A percentile compares a stretch with the other conserved stretches of the same genome.
Evolutionary conservation across 2,888 invertebrate species (phyloP).

Genomic region (Dryobota labecula): DNA sequence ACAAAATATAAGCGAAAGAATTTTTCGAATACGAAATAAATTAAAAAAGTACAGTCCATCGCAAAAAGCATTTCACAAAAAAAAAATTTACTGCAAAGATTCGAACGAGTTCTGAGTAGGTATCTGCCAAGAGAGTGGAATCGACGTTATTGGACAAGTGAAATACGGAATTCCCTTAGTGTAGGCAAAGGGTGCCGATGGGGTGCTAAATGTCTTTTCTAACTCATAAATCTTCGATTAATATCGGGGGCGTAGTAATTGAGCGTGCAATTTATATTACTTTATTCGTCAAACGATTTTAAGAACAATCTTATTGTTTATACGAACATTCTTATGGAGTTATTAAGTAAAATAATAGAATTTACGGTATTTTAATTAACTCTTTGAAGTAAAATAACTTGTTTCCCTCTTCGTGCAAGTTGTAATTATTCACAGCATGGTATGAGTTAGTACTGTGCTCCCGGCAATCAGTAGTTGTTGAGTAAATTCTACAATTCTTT

Average conservation of each 20-base stretch:
- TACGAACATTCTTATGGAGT: conserved; percentile 3
- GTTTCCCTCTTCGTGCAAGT: conserved; percentile 39
- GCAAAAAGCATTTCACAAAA: conserved; percentile 9
- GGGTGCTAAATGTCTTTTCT: conserved; percentile 76
- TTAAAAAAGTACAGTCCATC: conserved; percentile 30
- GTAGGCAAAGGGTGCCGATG: conserved; percentile 73
- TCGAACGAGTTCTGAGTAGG: conserved; percentile 27
- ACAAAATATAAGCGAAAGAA: conserved; percentile 14
- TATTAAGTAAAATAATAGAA: conserved; percentile 7
- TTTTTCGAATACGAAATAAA: conserved; percentile 17
- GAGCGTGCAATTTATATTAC: conserved; percentile 69
- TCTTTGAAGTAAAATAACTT: conserved; percentile 31
- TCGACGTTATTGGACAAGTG: conserved; percentile 64
- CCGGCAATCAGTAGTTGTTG: conserved; percentile 45
- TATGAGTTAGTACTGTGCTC: conserved; percentile 42
- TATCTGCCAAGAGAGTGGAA: conserved; percentile 38
- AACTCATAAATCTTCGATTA: conserved; percentile 78
- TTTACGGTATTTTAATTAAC: conserved; percentile 31
- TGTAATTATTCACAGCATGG: conserved; percentile 53
- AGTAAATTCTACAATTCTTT: conserved; percentile 41
- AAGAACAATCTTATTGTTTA: conserved; percentile 24
- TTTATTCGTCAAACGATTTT: conserved; percentile 46
- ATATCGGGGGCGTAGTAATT: conserved; percentile 69
- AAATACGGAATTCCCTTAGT: conserved; percentile 72
- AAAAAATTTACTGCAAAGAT: conserved; percentile 7